A percentile compares a stretch with the other conserved stretches of the same genome.
phyloP scores from a whole-genome alignment of 2,888 invertebrate genomes.

The Esperia sulphurella region DNA sequence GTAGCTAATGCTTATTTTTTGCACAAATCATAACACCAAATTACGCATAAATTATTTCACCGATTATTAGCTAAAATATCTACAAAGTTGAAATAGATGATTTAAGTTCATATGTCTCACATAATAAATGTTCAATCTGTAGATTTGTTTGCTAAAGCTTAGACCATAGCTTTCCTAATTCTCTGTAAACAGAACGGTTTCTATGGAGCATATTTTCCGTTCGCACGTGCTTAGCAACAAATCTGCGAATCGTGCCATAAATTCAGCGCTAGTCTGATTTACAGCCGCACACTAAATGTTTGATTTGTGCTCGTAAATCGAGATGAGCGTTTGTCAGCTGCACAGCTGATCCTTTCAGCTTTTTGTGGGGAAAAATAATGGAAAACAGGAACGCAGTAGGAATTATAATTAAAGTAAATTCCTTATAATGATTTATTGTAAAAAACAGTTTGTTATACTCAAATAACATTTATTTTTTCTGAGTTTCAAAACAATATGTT shows the following conservation, averaged over 20 bases:
- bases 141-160: too few relatives aligned
- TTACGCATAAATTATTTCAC: too few relatives aligned
- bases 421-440: not conserved
- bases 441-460: too few relatives aligned
- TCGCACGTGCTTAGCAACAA: slow-evolving; percentile 44
- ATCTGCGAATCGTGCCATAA: slow-evolving; percentile 52
- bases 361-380: not conserved
- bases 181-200: not conserved
- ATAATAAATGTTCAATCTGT: too few relatives aligned
- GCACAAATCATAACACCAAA: too few relatives aligned
- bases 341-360: slow-evolving; percentile 45
- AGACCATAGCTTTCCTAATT: not conserved
- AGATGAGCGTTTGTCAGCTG: slow-evolving; percentile 67
- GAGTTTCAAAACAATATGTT: too few relatives aligned
- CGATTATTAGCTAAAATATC: too few relatives aligned
- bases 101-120: too few relatives aligned
- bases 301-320: slow-evolving; percentile 76
- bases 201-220: slow-evolving; percentile 24
- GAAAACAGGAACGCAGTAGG: not conserved
- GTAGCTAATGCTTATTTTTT: too few relatives aligned
- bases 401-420: not conserved
- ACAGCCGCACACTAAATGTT: slow-evolving; percentile 69
- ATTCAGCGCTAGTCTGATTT: slow-evolving; percentile 70
- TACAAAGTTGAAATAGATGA: too few relatives aligned
- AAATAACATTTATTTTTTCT: too few relatives aligned